Percentiles rank a stretch among this genome's conserved stretches.
Evolutionary conservation across 1,140 invertebrate species (phyloP).

Genomic region (Oryctes rhinoceros): DNA sequence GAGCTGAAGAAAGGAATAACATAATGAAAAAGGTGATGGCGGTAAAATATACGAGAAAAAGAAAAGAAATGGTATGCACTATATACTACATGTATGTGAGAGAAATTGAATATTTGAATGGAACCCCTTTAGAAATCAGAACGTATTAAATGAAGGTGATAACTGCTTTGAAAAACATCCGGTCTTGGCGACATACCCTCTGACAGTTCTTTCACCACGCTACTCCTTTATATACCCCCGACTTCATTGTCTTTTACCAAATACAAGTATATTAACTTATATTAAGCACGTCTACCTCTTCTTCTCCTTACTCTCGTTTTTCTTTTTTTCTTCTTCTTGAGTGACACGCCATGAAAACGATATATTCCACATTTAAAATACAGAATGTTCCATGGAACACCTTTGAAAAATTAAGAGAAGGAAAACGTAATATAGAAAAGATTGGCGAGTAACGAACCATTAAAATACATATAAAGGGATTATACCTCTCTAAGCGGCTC

Average conservation of each 20-base stretch:
- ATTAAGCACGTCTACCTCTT: constrained; percentile 26
- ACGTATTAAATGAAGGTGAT: constrained; percentile 34
- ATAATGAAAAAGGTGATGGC: not conserved
- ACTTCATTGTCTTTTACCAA: constrained; percentile 14
- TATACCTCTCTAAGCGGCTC: too few relatives aligned
- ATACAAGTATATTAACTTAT: constrained; percentile 39
- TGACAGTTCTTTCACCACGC: not conserved
- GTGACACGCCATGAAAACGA: constrained; percentile 18
- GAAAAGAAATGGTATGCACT: not conserved
- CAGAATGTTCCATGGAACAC: too few relatives aligned
- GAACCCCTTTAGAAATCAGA: constrained; percentile 32
- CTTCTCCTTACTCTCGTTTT: not conserved
- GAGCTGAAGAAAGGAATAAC: not conserved
- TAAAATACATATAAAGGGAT: too few relatives aligned
- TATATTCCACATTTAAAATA: not conserved
- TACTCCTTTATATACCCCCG: not conserved
- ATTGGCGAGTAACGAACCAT: too few relatives aligned
- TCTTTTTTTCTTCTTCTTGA: not conserved
- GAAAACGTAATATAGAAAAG: too few relatives aligned
- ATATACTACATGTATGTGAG: not conserved
- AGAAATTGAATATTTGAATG: constrained; percentile 27
- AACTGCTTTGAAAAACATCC: constrained; percentile 40
- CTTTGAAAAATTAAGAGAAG: too few relatives aligned
- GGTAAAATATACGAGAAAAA: constrained; percentile 11
- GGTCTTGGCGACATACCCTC: constrained; percentile 29